Percentiles rank a stretch among this genome's conserved stretches.
Evolutionary conservation across 2,888 invertebrate genomes (phyloP).

Genomic region (Tinea pellionella): DNA sequence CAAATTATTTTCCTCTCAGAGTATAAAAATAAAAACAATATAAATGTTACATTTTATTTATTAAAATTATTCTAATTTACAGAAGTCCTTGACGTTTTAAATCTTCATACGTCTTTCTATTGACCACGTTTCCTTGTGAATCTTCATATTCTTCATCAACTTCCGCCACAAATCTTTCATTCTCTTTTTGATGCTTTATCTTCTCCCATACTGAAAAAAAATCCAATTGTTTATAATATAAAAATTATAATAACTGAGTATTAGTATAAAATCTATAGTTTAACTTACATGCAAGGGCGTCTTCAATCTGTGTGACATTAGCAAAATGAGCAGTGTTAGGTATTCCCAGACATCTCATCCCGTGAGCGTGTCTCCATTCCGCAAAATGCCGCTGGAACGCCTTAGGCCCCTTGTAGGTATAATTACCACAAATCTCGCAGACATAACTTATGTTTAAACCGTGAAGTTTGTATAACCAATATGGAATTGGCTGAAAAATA

Average conservation of each 20-base stretch:
- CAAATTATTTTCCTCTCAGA: too few relatives aligned
- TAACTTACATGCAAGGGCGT: slow-evolving; percentile 88
- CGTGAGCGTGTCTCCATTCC: slow-evolving; percentile 89
- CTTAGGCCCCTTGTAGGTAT: slow-evolving; percentile 98
- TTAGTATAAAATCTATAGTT: too few relatives aligned
- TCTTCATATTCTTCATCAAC: slow-evolving; percentile 99
- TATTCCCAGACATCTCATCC: slow-evolving; percentile 98
- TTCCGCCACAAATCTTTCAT: slow-evolving; percentile 96
- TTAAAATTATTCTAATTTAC: slow-evolving; percentile 49
- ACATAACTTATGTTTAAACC: slow-evolving; percentile 98
- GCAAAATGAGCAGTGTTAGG: slow-evolving; percentile 99
- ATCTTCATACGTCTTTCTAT: slow-evolving; percentile 98
- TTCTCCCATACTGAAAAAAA: slow-evolving; percentile 92
- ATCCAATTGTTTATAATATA: slow-evolving; percentile 10
- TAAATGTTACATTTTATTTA: background rate
- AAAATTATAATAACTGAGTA: background rate
- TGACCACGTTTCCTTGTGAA: slow-evolving; percentile 98
- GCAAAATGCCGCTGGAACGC: slow-evolving; percentile 99
- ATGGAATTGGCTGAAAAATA: slow-evolving; percentile 73
- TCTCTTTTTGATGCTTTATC: slow-evolving; percentile 93
- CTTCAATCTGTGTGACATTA: slow-evolving; percentile 98
- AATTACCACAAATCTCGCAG: slow-evolving; percentile 99
- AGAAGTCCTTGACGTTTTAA: slow-evolving; percentile 97
- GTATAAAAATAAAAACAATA: too few relatives aligned
- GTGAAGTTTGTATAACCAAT: slow-evolving; percentile 99